A percentile compares a stretch with the other conserved stretches of the same genome.
Evolutionary conservation across 2,797 vertebrate species (phyloP).

Genomic region (Gephyroberyx darwinii): DNA sequence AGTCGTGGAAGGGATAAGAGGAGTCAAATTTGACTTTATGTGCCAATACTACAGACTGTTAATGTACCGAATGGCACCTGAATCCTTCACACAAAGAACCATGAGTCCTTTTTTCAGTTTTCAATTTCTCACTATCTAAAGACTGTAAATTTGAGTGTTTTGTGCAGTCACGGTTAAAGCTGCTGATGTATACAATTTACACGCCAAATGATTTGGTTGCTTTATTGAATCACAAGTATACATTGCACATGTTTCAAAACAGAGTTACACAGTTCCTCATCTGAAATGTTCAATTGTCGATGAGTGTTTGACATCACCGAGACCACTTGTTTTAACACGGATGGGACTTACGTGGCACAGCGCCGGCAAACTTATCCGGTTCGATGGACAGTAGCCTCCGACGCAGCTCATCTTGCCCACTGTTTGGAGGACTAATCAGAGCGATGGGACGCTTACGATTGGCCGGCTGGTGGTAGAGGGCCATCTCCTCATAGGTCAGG

Average conservation of each 20-base stretch:
- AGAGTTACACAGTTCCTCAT: neutral
- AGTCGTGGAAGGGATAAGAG: neutral
- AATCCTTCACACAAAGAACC: neutral
- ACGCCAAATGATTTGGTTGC: neutral
- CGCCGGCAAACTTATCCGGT: conserved; percentile 89
- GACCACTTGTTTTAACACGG: neutral
- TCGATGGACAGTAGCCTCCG: conserved; percentile 89
- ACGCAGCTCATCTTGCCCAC: conserved; percentile 92
- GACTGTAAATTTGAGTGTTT: neutral
- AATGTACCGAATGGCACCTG: neutral
- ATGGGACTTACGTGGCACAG: conserved; percentile 89
- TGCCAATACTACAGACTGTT: neutral
- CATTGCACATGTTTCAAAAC: too few relatives aligned
- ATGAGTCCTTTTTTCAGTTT: neutral
- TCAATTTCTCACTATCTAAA: neutral
- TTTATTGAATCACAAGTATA: too few relatives aligned
- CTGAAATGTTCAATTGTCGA: neutral
- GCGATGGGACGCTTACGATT: conserved; percentile 92
- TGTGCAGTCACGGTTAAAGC: neutral
- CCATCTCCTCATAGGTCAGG: conserved; percentile 97
- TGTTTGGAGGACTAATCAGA: conserved; percentile 91
- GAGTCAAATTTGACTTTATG: neutral
- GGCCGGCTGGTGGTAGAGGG: conserved; percentile 94
- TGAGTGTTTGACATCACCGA: neutral
- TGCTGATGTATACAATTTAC: neutral